Base-by-base conservation (phyloP, 2,113 vertebrate species). In the Hassar affinis region DNA sequence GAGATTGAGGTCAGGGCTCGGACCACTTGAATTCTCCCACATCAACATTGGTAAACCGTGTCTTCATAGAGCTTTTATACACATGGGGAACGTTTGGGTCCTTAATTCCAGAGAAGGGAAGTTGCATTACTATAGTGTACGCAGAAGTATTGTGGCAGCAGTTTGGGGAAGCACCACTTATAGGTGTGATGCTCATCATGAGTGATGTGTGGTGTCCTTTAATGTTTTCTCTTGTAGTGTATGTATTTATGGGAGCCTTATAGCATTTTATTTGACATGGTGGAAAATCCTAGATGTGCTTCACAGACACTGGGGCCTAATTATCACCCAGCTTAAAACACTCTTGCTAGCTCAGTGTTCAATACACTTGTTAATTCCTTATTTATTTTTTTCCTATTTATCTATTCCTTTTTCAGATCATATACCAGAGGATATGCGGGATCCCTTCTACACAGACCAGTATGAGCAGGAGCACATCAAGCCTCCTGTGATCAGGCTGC, bases 391-490 rank as follows among this genome's bases (percentile, higher is more conserved):
- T 66, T 87, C 62, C 18, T 15, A 78, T 71, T 82, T 25, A 52
- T 2, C 88, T 85, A n/a, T n/a, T n/a, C n/a, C 33, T 35, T 27
- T 35, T 30, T 54, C 93, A 99, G 98, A 99, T 87, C 96, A 98
- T 77, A 95, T 99, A 91, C 98, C 98, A 0, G 97, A 98, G 87
- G 97, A 99, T 81, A 91, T 99, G 90, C 94, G 95, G 91, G 97
- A 99, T 90, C 97, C 98, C 0, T 99, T 99, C 85, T 99, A 99
- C 92, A 94, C 95, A 7, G 98, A 99, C 80, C 98, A 99, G 85
- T 99, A 99, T 4, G 97, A 99, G 75, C 98, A 99, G 90, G 98
- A 99, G 71, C 98, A 99, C 90, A 98, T 99, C 86, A 99, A 99
- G 56, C 98, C 98, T 0, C 98, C 97, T 0, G 96, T 98, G 83